Percentiles rank a stretch among this genome's conserved stretches.
phyloP scores from a whole-genome alignment of 2,797 vertebrate species.

The Acrossocheilus wenchowensis region DNA sequence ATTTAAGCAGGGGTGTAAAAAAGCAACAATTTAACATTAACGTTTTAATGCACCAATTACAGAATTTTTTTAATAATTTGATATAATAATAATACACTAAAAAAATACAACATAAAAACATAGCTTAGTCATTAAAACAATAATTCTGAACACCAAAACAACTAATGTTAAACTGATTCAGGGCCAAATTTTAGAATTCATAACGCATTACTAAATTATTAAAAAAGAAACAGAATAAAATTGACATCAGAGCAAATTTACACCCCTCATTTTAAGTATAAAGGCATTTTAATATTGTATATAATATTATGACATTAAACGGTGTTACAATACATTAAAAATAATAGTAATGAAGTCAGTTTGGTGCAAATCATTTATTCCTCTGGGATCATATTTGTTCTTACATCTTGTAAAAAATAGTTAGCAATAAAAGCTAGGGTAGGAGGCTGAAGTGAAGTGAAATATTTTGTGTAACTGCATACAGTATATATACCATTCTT shows the following conservation, averaged over 20 bases:
- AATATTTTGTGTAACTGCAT: slow-evolving; percentile 57
- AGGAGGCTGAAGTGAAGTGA: slow-evolving; percentile 54
- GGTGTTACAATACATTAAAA: background rate
- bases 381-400: slow-evolving; percentile 84
- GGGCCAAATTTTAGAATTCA: background rate
- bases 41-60: background rate
- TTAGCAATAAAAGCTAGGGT: slow-evolving; percentile 76
- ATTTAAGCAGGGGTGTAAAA: background rate
- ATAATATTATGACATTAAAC: background rate
- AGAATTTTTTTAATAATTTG: background rate
- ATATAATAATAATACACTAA: background rate
- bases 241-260: background rate
- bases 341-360: background rate
- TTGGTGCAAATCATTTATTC: slow-evolving; percentile 87
- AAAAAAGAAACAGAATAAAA: background rate
- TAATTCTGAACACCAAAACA: background rate
- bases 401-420: slow-evolving; percentile 87
- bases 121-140: no score
- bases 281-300: background rate
- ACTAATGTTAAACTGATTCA: background rate
- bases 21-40: background rate
- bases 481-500: slow-evolving; percentile 58
- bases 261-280: background rate
- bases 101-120: background rate
- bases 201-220: background rate